phyloP scores from a whole-genome alignment of 2,113 vertebrate genomes.

The Brachionichthys hirsutus region DNA sequence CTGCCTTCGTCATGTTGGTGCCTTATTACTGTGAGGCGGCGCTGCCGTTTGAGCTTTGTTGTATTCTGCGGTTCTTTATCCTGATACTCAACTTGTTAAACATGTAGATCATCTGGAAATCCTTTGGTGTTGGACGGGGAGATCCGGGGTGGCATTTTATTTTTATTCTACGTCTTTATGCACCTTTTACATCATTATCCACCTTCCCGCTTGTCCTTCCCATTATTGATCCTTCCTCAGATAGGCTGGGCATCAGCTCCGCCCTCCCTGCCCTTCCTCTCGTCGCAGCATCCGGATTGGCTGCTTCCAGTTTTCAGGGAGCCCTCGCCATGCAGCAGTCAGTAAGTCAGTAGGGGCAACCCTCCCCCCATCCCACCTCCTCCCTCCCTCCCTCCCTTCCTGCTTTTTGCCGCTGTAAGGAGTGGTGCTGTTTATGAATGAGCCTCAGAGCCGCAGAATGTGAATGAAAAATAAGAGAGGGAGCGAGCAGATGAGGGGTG shows the following conservation, averaged over 20 bases:
- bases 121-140: conserved; percentile 20
- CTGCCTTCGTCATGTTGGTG: conserved; percentile 11
- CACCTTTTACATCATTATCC: neutral
- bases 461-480: conserved; percentile 70
- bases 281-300: conserved; percentile 51
- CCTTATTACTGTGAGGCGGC: conserved; percentile 1
- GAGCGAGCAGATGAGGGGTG: conserved; percentile 24
- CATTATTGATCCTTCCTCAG: conserved; percentile 49
- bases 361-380: conserved; percentile 36
- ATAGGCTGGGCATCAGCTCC: conserved; percentile 40
- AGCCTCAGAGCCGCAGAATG: conserved; percentile 64
- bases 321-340: conserved; percentile 66
- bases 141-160: conserved; percentile 29
- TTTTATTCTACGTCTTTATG: conserved; percentile 14
- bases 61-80: too few relatives aligned
- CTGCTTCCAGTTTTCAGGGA: conserved; percentile 54
- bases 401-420: conserved; percentile 72
- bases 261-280: conserved; percentile 36
- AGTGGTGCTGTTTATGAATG: conserved; percentile 78
- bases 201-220: conserved; percentile 36
- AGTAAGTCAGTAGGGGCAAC: conserved; percentile 69
- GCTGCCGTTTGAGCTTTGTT: too few relatives aligned
- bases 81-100: neutral
- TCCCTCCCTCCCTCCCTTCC: neutral
- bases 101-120: too few relatives aligned